Conservation (phyloP, 2,113 vertebrate species). For the Bubo blakistoni region DNA sequence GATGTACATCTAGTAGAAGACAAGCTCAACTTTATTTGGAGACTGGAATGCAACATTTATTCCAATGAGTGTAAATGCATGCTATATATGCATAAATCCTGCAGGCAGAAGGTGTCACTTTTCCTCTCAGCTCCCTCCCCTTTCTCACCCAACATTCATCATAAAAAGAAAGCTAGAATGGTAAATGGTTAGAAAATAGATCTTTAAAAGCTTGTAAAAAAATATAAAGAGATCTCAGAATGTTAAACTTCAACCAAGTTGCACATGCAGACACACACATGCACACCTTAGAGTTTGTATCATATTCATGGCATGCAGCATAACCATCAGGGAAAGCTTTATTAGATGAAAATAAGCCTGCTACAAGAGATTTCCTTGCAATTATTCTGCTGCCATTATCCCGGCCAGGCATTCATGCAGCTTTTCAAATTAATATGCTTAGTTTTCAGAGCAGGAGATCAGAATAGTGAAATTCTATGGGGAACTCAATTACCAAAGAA, state of each 20-base stretch:
- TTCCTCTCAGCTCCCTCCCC: background rate
- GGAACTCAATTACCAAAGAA: constrained; percentile 76
- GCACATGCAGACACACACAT: background rate
- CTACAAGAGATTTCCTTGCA: constrained; percentile 76
- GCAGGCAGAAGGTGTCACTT: background rate
- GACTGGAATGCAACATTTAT: background rate
- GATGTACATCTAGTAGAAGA: too few relatives aligned
- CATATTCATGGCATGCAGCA: constrained; percentile 61
- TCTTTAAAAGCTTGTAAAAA: background rate
- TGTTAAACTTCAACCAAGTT: constrained; percentile 4
- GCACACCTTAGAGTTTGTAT: constrained; percentile 56
- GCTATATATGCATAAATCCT: background rate
- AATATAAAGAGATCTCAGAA: background rate
- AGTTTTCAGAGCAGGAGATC: constrained; percentile 70
- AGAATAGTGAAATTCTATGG: constrained; percentile 66
- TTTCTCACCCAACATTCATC: background rate
- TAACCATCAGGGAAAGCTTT: constrained; percentile 69
- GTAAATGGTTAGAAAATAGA: background rate
- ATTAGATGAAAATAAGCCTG: constrained; percentile 78
- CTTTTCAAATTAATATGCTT: constrained; percentile 78
- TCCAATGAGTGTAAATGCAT: background rate
- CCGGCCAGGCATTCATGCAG: constrained; percentile 59
- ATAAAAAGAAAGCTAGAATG: background rate
- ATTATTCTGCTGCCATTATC: constrained; percentile 74
- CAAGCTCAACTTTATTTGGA: background rate